These are phyloP conservation scores for Lagocephalus sceleratus DNA, from an alignment of 2,797 vertebrate species.

Conservation along the genomic window DNA sequence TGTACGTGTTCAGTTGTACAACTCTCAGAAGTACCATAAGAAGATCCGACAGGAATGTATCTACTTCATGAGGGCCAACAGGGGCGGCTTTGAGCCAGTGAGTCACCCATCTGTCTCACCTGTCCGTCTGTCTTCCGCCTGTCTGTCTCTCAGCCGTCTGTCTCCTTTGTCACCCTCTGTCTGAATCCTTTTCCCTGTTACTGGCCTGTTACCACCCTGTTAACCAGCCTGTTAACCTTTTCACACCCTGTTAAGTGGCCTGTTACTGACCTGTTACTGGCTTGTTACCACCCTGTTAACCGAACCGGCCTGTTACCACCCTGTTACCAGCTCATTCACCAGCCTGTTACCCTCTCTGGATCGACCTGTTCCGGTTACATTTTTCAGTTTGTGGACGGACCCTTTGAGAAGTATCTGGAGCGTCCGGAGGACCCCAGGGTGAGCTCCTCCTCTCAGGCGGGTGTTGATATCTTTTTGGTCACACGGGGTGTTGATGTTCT, in stretches of 20 bases:
- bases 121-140: background rate
- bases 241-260: too few species aligned
- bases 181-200: too few species aligned
- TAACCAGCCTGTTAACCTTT: too few species aligned
- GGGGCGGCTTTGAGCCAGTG: constrained; percentile 72
- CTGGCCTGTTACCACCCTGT: too few species aligned
- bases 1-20: constrained; percentile 67
- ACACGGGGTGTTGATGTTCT: background rate
- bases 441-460: constrained; percentile 28
- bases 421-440: constrained; percentile 92
- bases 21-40: constrained; percentile 77
- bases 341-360: too few species aligned
- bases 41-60: constrained; percentile 75
- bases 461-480: background rate
- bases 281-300: too few species aligned
- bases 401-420: constrained; percentile 93
- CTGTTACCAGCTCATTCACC: too few species aligned
- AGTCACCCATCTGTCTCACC: constrained; percentile 19
- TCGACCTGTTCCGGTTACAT: too few species aligned
- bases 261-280: too few species aligned
- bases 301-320: too few species aligned
- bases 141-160: too few species aligned
- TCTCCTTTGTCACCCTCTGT: too few species aligned
- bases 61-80: constrained; percentile 73
- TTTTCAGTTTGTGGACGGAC: constrained; percentile 89